Conservation (phyloP, 2,888 invertebrate species). For the Amphipoea oculea region DNA sequence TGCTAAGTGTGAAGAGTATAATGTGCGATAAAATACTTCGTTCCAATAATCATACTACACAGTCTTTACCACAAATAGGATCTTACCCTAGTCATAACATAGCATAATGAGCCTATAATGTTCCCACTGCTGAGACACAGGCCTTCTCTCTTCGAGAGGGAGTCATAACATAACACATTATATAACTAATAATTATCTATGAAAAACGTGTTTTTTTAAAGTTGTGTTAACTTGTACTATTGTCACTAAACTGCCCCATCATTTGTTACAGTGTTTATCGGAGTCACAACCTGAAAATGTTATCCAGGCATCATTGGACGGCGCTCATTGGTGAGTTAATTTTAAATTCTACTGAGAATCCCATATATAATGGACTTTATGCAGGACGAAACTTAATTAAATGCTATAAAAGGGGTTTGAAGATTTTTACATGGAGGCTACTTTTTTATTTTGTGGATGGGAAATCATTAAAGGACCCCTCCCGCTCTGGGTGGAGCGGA, state of each 20-base stretch:
- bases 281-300: conserved; percentile 72
- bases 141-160: no score
- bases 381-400: not conserved
- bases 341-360: conserved; percentile 2
- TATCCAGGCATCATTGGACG: conserved; percentile 75
- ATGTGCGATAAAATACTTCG: no score
- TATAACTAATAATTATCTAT: not conserved
- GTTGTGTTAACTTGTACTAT: not conserved
- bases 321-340: conserved; percentile 78
- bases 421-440: not conserved
- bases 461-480: no score
- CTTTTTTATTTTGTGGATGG: no score
- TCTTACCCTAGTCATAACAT: not conserved
- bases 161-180: not conserved
- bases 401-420: no score
- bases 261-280: conserved; percentile 74
- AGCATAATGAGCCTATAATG: not conserved
- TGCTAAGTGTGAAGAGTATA: no score
- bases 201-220: not conserved
- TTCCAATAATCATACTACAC: not conserved
- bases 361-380: not conserved
- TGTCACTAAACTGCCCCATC: conserved; percentile 39
- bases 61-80: not conserved
- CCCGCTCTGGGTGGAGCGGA: no score
- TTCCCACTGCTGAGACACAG: no score